These are phyloP conservation scores for Sphecodes monilicornis DNA, from an alignment of 2,888 invertebrate genomes.

Conservation along the genomic window DNA sequence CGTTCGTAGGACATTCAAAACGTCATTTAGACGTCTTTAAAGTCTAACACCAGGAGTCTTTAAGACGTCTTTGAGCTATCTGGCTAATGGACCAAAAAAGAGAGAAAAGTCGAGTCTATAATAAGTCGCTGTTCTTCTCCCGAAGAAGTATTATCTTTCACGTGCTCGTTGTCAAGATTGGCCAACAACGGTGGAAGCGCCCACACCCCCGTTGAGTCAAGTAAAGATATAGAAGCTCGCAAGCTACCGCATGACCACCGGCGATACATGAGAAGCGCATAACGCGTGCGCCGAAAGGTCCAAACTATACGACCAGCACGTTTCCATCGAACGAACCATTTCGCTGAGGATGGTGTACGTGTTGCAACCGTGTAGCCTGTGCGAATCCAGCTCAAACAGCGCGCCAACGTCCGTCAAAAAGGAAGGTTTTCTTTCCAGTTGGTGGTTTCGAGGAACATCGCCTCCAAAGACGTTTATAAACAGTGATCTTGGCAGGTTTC, in stretches of 20 bases:
- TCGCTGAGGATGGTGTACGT: constrained; percentile 26
- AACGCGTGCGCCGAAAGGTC: constrained; percentile 1
- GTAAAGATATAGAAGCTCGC: neutral
- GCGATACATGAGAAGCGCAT: neutral
- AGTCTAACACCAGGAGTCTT: no score
- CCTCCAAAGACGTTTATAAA: constrained; percentile 68
- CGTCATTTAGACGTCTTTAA: no score
- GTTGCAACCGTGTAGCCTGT: constrained; percentile 2
- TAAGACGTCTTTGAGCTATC: no score
- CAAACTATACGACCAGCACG: constrained; percentile 6
- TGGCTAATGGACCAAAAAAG: no score
- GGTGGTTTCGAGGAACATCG: constrained; percentile 36
- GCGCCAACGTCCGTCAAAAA: constrained; percentile 66
- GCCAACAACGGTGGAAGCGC: neutral
- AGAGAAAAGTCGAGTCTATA: neutral
- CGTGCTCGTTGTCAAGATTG: constrained; percentile 21
- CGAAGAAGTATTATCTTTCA: neutral
- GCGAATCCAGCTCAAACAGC: constrained; percentile 39
- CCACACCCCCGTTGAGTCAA: neutral
- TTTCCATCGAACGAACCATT: constrained; percentile 29
- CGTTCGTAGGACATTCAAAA: no score
- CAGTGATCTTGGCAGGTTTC: constrained; percentile 71
- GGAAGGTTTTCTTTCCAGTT: constrained; percentile 46
- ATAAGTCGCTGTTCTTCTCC: neutral
- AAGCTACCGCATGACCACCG: neutral